Percentiles rank a stretch among this genome's conserved stretches.
Evolutionary conservation across 1,140 invertebrate genomes (phyloP).

Genomic region (Calliopsis andreniformis): DNA sequence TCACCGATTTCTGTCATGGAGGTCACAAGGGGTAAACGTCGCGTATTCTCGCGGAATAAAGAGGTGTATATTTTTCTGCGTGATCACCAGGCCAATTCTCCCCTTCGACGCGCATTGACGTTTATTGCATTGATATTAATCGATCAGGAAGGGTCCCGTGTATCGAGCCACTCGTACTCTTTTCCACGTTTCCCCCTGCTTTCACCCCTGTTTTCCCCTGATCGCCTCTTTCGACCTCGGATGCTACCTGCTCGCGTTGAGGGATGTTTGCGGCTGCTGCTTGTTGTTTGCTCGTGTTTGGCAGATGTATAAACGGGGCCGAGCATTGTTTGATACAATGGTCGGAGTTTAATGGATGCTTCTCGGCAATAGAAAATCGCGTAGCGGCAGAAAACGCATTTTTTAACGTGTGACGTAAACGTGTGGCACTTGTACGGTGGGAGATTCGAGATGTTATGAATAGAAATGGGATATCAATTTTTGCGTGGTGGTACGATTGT

Average conservation of each 20-base stretch:
- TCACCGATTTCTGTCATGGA: background rate
- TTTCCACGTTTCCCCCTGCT: background rate
- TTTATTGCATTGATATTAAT: slow-evolving; percentile 64
- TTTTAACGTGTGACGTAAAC: slow-evolving; percentile 2
- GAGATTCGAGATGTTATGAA: slow-evolving; percentile 1
- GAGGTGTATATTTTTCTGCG: slow-evolving; percentile 38
- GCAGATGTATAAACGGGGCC: slow-evolving; percentile 11
- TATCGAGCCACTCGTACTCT: slow-evolving; percentile 20
- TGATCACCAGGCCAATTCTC: slow-evolving; percentile 4
- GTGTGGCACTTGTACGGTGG: slow-evolving; percentile 12
- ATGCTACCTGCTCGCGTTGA: slow-evolving; percentile 33
- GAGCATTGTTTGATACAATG: slow-evolving; percentile 42
- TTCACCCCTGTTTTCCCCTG: background rate
- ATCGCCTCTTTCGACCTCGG: background rate
- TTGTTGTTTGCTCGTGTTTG: slow-evolving; percentile 28
- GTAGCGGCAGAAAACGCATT: slow-evolving; percentile 3
- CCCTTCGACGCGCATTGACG: slow-evolving; percentile 40
- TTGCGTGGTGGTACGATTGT: too few relatives aligned
- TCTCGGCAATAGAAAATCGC: slow-evolving; percentile 30
- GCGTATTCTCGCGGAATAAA: slow-evolving; percentile 48
- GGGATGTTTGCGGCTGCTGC: slow-evolving; percentile 32
- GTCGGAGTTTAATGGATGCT: slow-evolving; percentile 32
- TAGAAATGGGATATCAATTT: background rate
- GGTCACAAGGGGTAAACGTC: background rate
- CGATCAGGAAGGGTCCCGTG: slow-evolving; percentile 40